Base-by-base conservation (phyloP, 2,113 vertebrate species). In the Rhynchopsitta pachyrhyncha region DNA sequence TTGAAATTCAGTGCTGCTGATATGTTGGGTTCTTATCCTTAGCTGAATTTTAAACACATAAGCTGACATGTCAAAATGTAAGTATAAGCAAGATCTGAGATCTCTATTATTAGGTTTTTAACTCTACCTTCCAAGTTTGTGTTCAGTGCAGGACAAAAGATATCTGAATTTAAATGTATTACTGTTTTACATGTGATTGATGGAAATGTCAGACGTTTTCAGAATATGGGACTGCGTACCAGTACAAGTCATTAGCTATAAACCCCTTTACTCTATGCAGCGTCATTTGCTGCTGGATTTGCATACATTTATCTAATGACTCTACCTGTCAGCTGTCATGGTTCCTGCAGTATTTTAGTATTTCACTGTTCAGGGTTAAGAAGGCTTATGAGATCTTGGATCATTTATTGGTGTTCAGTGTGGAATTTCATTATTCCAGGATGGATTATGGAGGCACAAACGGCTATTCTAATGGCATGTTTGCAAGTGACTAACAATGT, bases 311-410 rank as follows among this genome's bases (percentile, higher is more conserved):
- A 82, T 37, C 82, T 92, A 74, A 94, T 64, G 55, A 88, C 49
- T 97, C 67, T 55, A 85, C 90, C 87, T 95, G 90, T 96, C 94
- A 97, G 80, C 93, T 97, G 94, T 92, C 93, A 89, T 50, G 25
- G 53, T 92, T 95, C 94, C 88, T 92, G 86, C 81, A 77, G 63
- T 66, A 88, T 88, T 97, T 95, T 90, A 92, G 52, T 90, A 87
- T 93, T 96, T 80, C 74, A 37, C 55, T 64, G 67, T 85, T 94
- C 63, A 81, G 74, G 79, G 33, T 95, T 97, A 96, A 94, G 96
- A 90, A 85, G 93, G 87, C 80, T 97, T 97, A 95, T 83, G 91
- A 92, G 87, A 93, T 82, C 93, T 89, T 89, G 86, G 75, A 91
- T 95, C 77, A 49, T 78, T 93, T 96, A 77, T 85, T 7, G 15